phyloP scores from a whole-genome alignment of 1,140 invertebrate species.

The Bombyx mori region DNA sequence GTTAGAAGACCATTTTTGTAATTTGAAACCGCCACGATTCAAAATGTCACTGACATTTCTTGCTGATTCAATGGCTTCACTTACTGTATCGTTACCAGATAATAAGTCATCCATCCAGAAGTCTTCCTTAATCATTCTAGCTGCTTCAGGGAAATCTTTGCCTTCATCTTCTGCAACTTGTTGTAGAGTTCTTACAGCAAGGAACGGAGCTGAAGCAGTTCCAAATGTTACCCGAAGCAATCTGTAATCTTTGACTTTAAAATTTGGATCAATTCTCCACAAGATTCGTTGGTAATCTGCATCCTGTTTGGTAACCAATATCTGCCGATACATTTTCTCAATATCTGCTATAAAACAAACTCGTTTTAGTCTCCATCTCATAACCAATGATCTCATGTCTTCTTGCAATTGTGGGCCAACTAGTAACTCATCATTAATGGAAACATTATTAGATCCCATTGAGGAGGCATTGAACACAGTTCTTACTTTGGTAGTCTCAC shows the following conservation, averaged over 20 bases:
- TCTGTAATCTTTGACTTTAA: conserved; percentile 17
- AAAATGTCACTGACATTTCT: conserved; percentile 8
- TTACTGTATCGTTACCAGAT: background rate
- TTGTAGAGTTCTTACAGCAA: conserved; percentile 29
- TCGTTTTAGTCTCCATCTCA: background rate
- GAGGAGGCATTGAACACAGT: conserved; percentile 1
- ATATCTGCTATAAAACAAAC: conserved; percentile 19
- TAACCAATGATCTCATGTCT: background rate
- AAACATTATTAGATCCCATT: background rate
- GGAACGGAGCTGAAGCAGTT: conserved; percentile 23
- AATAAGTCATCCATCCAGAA: conserved; percentile 16
- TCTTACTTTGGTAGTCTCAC: too few species aligned
- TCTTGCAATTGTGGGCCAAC: conserved; percentile 2
- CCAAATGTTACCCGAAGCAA: conserved; percentile 36
- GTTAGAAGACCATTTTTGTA: conserved; percentile 33
- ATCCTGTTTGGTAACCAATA: conserved; percentile 29
- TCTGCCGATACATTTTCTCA: conserved; percentile 49
- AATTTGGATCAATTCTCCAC: conserved; percentile 23
- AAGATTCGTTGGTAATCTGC: conserved; percentile 39
- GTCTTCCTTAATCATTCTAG: conserved; percentile 3
- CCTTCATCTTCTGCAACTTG: conserved; percentile 27
- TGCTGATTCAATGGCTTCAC: conserved; percentile 5
- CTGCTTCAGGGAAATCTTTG: conserved; percentile 6
- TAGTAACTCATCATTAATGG: background rate
- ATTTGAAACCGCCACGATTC: conserved; percentile 22